These are phyloP conservation scores for Eulithis testata DNA, from an alignment of 2,888 invertebrate genomes.

Conservation along the genomic window DNA sequence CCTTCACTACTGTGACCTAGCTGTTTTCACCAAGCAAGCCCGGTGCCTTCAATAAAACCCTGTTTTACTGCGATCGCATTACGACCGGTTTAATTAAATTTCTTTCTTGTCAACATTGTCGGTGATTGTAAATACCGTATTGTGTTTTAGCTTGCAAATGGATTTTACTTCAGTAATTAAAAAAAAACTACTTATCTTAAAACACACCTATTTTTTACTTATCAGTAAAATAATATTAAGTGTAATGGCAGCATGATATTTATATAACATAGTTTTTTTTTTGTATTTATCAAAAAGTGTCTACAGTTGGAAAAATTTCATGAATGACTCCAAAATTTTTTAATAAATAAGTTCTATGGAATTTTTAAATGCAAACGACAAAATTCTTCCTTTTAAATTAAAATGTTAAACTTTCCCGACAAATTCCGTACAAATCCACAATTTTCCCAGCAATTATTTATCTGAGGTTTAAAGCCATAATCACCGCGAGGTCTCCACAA, in stretches of 20 bases:
- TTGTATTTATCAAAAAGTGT: too few relatives aligned
- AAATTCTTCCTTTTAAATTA: constrained; percentile 40
- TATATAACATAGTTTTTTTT: too few relatives aligned
- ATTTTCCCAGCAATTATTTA: constrained; percentile 55
- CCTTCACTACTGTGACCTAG: not conserved
- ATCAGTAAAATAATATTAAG: too few relatives aligned
- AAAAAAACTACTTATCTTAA: not conserved
- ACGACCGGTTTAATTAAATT: constrained; percentile 64
- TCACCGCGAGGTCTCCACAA: constrained; percentile 53
- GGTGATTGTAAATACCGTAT: constrained; percentile 34
- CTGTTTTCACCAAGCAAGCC: not conserved
- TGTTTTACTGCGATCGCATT: constrained; percentile 41
- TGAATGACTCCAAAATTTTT: not conserved
- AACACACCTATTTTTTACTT: not conserved
- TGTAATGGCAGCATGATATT: too few relatives aligned
- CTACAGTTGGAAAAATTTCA: not conserved
- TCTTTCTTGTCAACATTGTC: constrained; percentile 46
- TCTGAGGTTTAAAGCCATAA: constrained; percentile 57
- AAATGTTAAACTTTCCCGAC: constrained; percentile 41
- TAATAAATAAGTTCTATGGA: constrained; percentile 9
- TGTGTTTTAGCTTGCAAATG: constrained; percentile 23
- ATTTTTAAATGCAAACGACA: constrained; percentile 25
- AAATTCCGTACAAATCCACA: constrained; percentile 38
- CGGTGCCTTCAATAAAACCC: constrained; percentile 52
- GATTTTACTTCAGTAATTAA: not conserved